Percentiles rank a stretch among this genome's conserved stretches.
These are phyloP conservation scores for Apantesis nais DNA, from an alignment of 2,888 invertebrate genomes.

Conservation along the genomic window DNA sequence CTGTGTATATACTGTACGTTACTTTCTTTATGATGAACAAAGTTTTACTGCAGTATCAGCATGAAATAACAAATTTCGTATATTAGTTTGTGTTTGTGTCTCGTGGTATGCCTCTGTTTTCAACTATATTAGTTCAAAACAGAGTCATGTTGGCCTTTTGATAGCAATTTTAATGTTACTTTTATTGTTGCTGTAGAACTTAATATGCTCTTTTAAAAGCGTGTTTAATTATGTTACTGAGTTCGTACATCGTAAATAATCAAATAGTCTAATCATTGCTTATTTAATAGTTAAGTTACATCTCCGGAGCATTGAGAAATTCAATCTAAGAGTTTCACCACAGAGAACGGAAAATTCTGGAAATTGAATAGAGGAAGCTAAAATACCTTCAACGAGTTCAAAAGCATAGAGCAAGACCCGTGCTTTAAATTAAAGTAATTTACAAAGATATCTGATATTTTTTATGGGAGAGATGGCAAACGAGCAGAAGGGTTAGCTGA, in stretches of 20 bases:
- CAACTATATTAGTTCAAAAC: not conserved
- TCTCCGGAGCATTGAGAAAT: not conserved
- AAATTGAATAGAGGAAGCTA: too few relatives aligned
- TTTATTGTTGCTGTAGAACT: not conserved
- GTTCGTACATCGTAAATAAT: too few relatives aligned
- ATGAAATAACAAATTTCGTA: not conserved
- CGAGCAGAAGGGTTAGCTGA: too few relatives aligned
- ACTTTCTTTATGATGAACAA: constrained; percentile 12
- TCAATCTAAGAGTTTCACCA: not conserved
- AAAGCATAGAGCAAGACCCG: not conserved
- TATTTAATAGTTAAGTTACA: not conserved
- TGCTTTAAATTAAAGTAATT: too few relatives aligned
- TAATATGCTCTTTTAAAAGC: not conserved
- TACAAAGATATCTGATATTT: too few relatives aligned
- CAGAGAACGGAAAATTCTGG: too few relatives aligned
- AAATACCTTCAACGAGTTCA: not conserved
- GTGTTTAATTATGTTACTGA: too few relatives aligned
- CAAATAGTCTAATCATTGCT: not conserved
- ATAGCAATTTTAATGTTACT: not conserved
- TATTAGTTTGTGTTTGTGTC: not conserved
- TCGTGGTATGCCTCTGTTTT: not conserved
- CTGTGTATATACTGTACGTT: constrained; percentile 17
- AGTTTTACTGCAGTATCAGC: too few relatives aligned
- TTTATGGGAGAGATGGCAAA: too few relatives aligned
- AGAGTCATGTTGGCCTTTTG: too few relatives aligned